phyloP scores from a whole-genome alignment of 2,113 vertebrate species.

The Sisor rabdophorus region DNA sequence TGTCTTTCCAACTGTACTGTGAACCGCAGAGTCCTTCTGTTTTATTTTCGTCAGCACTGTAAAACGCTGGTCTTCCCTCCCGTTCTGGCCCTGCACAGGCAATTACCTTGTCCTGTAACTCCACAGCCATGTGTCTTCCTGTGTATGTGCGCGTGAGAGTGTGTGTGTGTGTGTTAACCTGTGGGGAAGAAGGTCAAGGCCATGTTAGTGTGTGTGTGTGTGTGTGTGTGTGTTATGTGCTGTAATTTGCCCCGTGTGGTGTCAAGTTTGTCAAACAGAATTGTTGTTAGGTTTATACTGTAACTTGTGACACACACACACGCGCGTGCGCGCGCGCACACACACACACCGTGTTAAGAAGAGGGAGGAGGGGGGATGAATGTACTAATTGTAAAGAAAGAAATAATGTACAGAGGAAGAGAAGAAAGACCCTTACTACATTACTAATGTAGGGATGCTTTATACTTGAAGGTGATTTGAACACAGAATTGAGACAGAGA shows the following conservation, averaged over 20 bases:
- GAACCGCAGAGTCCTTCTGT: constrained; percentile 72
- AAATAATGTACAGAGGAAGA: too few relatives aligned
- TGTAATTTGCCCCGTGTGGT: constrained; percentile 32
- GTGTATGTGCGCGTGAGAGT: constrained; percentile 27
- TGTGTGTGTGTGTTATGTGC: constrained; percentile 48
- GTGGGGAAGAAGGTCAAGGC: constrained; percentile 58
- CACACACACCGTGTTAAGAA: too few relatives aligned
- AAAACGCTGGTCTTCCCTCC: constrained; percentile 65
- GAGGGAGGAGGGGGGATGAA: too few relatives aligned
- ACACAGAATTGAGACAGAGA: neutral
- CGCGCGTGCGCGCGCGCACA: neutral
- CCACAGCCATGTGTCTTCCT: constrained; percentile 32
- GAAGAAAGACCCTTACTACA: neutral
- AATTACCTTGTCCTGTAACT: constrained; percentile 54
- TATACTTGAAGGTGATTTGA: too few relatives aligned
- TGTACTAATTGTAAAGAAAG: too few relatives aligned
- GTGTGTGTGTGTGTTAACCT: constrained; percentile 41
- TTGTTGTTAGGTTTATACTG: neutral
- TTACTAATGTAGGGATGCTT: too few relatives aligned
- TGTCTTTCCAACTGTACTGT: constrained; percentile 78
- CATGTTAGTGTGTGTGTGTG: constrained; percentile 41
- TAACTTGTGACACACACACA: constrained; percentile 2
- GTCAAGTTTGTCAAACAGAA: neutral
- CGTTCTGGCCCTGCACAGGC: constrained; percentile 49
- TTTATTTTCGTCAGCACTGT: constrained; percentile 70